phyloP scores from a whole-genome alignment of 2,888 invertebrate genomes.

The Prosapia bicincta region DNA sequence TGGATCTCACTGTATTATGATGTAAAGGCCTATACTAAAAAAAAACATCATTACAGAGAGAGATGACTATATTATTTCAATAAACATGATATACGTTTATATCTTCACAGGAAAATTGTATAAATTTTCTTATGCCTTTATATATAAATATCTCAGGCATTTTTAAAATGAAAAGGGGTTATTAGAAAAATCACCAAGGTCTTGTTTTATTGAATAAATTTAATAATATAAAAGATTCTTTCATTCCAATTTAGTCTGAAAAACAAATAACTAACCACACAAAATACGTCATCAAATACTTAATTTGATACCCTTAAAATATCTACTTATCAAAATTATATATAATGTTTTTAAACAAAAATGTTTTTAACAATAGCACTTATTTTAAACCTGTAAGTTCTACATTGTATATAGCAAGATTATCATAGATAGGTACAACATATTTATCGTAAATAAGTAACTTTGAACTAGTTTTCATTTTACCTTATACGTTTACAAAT shows the following conservation, averaged over 20 bases:
- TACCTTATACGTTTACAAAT: neutral
- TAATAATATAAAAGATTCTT: neutral
- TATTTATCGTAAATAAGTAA: neutral
- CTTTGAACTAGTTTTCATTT: slow-evolving; percentile 41
- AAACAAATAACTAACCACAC: neutral
- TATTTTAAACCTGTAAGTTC: too few species aligned
- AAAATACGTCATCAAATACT: neutral
- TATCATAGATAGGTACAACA: neutral
- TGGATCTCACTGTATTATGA: too few species aligned
- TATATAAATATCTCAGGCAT: too few species aligned
- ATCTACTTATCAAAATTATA: neutral
- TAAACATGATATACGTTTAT: too few species aligned
- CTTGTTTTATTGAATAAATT: neutral
- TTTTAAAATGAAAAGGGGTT: neutral
- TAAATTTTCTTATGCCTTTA: too few species aligned
- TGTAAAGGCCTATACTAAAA: too few species aligned
- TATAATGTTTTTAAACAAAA: neutral
- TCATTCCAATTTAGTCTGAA: too few species aligned
- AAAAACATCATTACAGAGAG: too few species aligned
- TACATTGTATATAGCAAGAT: neutral
- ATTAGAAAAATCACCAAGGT: neutral
- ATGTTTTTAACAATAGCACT: too few species aligned
- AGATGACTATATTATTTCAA: too few species aligned
- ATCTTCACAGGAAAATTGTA: too few species aligned
- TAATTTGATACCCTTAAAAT: neutral